Base-by-base conservation (phyloP, 2,113 vertebrate genomes). In the Nycticorax nycticorax region DNA sequence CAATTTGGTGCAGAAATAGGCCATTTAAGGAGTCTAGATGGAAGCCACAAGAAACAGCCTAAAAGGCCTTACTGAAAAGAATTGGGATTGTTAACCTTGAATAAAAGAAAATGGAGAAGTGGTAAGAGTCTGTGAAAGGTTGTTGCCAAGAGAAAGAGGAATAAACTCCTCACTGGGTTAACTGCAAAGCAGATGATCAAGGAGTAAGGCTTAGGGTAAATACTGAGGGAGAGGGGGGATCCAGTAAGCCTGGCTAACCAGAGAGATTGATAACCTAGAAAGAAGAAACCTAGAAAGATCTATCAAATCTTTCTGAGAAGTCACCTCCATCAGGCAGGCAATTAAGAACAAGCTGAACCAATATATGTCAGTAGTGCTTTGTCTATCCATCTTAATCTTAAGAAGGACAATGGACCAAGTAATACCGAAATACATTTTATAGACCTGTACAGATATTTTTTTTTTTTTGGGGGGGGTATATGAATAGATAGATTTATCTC, bases 401-500 rank as follows among this genome's bases (percentile, higher is more conserved):
- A 23, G 32, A 26, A 48, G 26, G 47, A 69, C 55, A 85, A 74
- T 13, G 27, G 60, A 85, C 35, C 28, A 73, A 90, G 22, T 60
- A 53, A 69, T 21, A 10, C 11, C 23, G 26, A 81, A 73, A 55
- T 18, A 18, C 6, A 73, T 27, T 72, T 71, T 71, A 59, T 21
- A 72, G 43, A 57, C 22, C 23, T 68, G 71, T 64, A 37, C 17
- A 53, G 14, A 45, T 5, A 33, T 53, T 45, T 0, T 3, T 56
- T 48, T 56, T 48, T 1, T 41, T 41, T 41, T 5, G 2, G 3
- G 12, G 15, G 18, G 7, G 1, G 1, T 1, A 4, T 41, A 56
- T 39, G 18, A 23, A 39, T 68, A 50, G 9, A 74, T 52, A 53
- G 21, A 48, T 74, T 77, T 74, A 35, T 57, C 56, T 83, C 62